A percentile compares a stretch with the other conserved stretches of the same genome.
phyloP scores from a whole-genome alignment of 2,888 invertebrate genomes.

The Tipula unca region DNA sequence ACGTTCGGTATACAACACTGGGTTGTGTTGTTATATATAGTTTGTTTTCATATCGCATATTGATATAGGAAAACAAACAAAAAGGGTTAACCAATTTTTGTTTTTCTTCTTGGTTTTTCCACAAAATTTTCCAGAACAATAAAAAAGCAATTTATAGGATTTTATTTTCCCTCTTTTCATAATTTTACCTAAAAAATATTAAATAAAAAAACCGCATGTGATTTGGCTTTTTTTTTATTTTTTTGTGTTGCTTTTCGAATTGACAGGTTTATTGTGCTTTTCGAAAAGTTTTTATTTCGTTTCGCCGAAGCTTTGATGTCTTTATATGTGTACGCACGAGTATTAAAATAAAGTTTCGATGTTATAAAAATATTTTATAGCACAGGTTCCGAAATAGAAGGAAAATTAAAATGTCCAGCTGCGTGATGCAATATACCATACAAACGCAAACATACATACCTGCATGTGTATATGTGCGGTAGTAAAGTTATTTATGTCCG shows the following conservation, averaged over 20 bases:
- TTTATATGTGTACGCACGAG: background rate
- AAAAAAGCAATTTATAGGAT: background rate
- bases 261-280: slow-evolving; percentile 8
- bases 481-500: background rate
- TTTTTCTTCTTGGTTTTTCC: background rate
- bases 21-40: too few relatives aligned
- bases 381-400: background rate
- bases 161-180: background rate
- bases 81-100: background rate
- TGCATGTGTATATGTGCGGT: too few relatives aligned
- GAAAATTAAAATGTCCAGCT: background rate
- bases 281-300: background rate
- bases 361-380: background rate
- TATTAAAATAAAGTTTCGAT: background rate
- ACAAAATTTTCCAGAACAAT: background rate
- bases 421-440: background rate
- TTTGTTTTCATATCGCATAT: background rate
- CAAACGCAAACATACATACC: too few relatives aligned
- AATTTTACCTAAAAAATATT: background rate
- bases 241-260: background rate
- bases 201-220: background rate
- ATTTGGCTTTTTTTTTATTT: background rate
- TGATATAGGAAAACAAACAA: background rate
- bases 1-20: background rate
- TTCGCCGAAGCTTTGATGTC: background rate